A percentile compares a stretch with the other conserved stretches of the same genome.
These are phyloP conservation scores for Botrylloides violaceus DNA, from an alignment of 23 tunicate genomes.

Conservation along the genomic window DNA sequence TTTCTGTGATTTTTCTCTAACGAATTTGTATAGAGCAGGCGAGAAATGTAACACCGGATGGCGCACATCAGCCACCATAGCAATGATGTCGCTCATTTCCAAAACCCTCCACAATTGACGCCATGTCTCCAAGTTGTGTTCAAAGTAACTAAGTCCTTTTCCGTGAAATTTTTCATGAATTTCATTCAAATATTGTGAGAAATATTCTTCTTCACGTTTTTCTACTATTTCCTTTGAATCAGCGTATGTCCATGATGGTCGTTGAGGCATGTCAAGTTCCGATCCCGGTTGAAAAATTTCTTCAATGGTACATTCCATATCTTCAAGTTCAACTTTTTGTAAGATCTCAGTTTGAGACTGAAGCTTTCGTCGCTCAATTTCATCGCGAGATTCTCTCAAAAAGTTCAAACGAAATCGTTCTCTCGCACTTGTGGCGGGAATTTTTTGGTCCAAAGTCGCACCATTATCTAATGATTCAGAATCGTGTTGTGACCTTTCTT, in stretches of 20 bases:
- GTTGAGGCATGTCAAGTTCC: constrained; percentile 79
- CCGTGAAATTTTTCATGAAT: constrained; percentile 52
- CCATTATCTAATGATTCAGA: background rate
- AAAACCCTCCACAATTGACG: constrained; percentile 86
- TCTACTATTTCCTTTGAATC: constrained; percentile 59
- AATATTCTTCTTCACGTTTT: constrained; percentile 54
- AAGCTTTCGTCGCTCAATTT: constrained; percentile 29
- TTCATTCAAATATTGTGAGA: constrained; percentile 49
- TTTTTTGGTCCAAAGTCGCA: background rate
- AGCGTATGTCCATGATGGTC: constrained; percentile 77
- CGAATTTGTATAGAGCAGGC: constrained; percentile 79
- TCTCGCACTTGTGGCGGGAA: background rate
- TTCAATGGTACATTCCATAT: constrained; percentile 30
- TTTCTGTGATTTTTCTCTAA: constrained; percentile 36
- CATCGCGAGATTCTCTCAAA: constrained; percentile 32
- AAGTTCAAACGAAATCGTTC: constrained; percentile 38
- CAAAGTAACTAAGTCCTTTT: constrained; percentile 79
- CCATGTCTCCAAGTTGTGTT: constrained; percentile 98
- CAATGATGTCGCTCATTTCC: constrained; percentile 81
- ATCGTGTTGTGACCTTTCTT: background rate
- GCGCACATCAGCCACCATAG: constrained; percentile 88
- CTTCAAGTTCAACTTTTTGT: constrained; percentile 13
- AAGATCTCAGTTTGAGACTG: constrained; percentile 33
- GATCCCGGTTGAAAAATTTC: constrained; percentile 49
- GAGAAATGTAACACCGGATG: constrained; percentile 97